These are phyloP conservation scores for Pristionchus maxplancki DNA, from an alignment of 2,888 invertebrate genomes.

Conservation along the genomic window DNA sequence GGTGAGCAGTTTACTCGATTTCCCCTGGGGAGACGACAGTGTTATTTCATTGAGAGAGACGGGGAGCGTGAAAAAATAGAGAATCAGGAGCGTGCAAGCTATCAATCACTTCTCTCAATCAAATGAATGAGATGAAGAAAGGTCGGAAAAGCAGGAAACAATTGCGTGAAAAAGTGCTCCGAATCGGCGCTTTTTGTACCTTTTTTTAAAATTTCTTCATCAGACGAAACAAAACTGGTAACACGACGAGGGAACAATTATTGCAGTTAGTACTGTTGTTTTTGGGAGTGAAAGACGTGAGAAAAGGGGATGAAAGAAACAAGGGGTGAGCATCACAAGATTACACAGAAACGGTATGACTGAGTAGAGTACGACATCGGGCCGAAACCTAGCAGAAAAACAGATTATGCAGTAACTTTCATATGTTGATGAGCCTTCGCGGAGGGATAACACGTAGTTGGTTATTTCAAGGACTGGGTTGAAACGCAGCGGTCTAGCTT, in stretches of 20 bases:
- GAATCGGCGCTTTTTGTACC: no score
- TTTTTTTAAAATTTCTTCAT: no score
- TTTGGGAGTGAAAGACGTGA: slow-evolving; percentile 36
- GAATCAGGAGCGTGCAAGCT: not conserved
- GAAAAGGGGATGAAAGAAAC: not conserved
- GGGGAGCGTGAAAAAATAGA: slow-evolving; percentile 5
- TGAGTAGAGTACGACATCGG: slow-evolving; percentile 26
- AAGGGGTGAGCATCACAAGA: not conserved
- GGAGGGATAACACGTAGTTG: not conserved
- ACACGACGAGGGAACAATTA: slow-evolving; percentile 12
- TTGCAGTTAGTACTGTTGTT: slow-evolving; percentile 9
- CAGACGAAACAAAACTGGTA: not conserved
- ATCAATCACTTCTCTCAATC: slow-evolving; percentile 6
- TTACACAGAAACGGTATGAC: slow-evolving; percentile 33
- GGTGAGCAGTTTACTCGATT: not conserved
- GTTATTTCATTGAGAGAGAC: not conserved
- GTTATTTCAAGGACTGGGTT: not conserved
- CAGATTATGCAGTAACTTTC: slow-evolving; percentile 20
- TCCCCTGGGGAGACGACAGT: not conserved
- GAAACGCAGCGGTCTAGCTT: not conserved
- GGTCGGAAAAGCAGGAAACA: slow-evolving; percentile 20
- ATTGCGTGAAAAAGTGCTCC: not conserved
- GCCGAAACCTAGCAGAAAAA: slow-evolving; percentile 15
- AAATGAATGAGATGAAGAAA: not conserved
- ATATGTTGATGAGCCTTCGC: slow-evolving; percentile 41